Evolutionary conservation across 1,140 invertebrate species (phyloP), one percentile per base, ranked within the genome.

Genomic region (Caerostris darwini): DNA sequence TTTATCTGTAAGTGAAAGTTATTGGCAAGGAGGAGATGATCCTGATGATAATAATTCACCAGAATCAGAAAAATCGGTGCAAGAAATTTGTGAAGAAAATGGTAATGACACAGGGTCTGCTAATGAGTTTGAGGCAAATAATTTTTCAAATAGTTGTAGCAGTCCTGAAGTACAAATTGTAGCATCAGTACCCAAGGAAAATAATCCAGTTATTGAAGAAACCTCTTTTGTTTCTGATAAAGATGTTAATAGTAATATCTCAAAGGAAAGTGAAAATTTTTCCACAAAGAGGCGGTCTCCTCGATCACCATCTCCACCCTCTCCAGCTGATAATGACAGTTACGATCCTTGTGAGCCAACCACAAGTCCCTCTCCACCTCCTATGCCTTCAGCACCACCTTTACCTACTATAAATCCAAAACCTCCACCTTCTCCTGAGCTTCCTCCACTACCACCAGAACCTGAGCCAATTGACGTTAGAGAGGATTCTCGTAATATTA

Each of bases 271-370:
- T 71, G 94, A 94, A 53, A 87, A 50, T 82, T 85, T 88, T 34
- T 34, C 14, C 56, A 58, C 83, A 14, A 94, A 92, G 17, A 71
- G 90, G 81, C 64, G 93, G 58, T 94, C 93, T 58, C 93, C 93
- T 83, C 87, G 88, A 14, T 90, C 93, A 57, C 93, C 93, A 54
- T 94, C 94, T n/a, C 94, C 94, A 6, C 94, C 94, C n/a, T 92
- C 94, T n/a, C 94, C 94, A 34, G 87, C 93, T 90, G 93, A 94
- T 69, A 94, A 93, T 89, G 98, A 98, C 95, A 98, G 97, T 5
- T 98, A 98, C 95, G 98, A 98, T 97, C 98, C 98, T 2, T 98
- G 98, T 95, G 98, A 98, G 95, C 98, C 98, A 3, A 98, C 98
- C 2, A 98, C 98, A 95, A 98, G 98, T 4, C 97, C 98, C 3